A percentile compares a stretch with the other conserved stretches of the same genome.
Conservation (phyloP, 2,113 vertebrate species). For the Mystacornis crossleyi region DNA sequence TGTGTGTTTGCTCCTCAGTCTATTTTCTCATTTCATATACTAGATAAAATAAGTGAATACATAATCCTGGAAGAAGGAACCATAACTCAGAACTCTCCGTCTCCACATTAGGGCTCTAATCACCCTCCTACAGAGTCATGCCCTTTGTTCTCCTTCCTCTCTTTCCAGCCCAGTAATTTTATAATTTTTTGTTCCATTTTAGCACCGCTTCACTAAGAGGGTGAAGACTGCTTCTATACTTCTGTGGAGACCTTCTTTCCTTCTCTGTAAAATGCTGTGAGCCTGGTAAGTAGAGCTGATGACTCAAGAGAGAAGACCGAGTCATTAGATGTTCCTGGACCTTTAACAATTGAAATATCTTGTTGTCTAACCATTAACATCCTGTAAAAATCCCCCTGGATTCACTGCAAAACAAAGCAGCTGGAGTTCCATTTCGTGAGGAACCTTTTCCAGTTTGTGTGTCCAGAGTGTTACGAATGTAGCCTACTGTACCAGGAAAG, state of each 20-base stretch:
- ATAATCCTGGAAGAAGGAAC: background rate
- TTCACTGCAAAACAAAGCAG: background rate
- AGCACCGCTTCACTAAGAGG: background rate
- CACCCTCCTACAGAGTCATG: background rate
- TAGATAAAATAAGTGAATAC: background rate
- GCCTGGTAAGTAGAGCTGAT: background rate
- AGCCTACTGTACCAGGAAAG: accelerated
- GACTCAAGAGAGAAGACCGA: background rate
- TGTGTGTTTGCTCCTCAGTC: background rate
- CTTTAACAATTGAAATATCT: background rate
- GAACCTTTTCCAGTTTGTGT: background rate
- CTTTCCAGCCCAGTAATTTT: background rate
- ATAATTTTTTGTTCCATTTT: background rate
- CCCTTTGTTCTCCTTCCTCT: background rate
- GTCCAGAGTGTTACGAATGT: accelerated
- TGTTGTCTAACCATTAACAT: background rate
- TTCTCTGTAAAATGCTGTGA: background rate
- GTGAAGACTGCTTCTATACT: background rate
- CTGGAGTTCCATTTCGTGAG: background rate
- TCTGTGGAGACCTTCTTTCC: background rate
- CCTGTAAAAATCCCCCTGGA: background rate
- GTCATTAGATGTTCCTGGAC: background rate
- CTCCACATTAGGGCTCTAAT: background rate
- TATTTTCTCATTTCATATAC: background rate
- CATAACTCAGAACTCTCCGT: accelerated